Percentiles rank a stretch among this genome's conserved stretches.
Evolutionary conservation across 2,113 vertebrate genomes (phyloP).

Genomic region (Lethenteron camtschaticum): DNA sequence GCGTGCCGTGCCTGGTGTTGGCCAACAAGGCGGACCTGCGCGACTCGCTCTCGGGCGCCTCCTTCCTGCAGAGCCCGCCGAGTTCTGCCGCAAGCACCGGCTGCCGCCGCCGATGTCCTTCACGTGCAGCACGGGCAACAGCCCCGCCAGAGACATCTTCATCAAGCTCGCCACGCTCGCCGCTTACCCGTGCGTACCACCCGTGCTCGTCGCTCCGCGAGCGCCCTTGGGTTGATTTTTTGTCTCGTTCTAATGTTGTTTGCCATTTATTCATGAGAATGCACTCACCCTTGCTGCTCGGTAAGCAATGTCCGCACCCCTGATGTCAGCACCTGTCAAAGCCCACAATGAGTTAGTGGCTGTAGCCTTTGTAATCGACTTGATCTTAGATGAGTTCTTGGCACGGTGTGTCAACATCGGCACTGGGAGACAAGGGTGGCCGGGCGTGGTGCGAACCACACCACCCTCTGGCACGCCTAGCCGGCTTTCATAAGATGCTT

Average conservation of each 20-base stretch:
- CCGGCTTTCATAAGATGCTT: no score
- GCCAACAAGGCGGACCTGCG: constrained; percentile 86
- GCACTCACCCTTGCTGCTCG: background rate
- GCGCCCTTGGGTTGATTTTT: background rate
- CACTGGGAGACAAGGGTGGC: no score
- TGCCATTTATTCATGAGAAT: background rate
- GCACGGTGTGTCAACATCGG: no score
- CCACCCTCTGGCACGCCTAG: no score
- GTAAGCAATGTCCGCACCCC: no score
- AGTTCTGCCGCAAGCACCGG: constrained; percentile 94
- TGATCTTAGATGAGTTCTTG: no score
- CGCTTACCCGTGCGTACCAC: constrained; percentile 90
- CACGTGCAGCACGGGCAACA: constrained; percentile 55
- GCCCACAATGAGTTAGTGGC: no score
- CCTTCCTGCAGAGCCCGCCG: constrained; percentile 48
- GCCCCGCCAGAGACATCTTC: constrained; percentile 71
- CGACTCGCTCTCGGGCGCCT: constrained; percentile 51
- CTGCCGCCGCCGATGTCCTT: constrained; percentile 90
- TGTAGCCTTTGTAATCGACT: no score
- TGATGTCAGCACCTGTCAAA: no score
- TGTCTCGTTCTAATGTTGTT: background rate
- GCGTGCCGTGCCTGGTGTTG: constrained; percentile 71
- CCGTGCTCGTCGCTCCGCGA: constrained; percentile 10
- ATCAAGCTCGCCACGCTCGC: constrained; percentile 92
- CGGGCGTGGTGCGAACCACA: no score